Percentiles rank a stretch among this genome's conserved stretches.
Conservation (phyloP, 2,113 vertebrate genomes). For the Caretta caretta region DNA sequence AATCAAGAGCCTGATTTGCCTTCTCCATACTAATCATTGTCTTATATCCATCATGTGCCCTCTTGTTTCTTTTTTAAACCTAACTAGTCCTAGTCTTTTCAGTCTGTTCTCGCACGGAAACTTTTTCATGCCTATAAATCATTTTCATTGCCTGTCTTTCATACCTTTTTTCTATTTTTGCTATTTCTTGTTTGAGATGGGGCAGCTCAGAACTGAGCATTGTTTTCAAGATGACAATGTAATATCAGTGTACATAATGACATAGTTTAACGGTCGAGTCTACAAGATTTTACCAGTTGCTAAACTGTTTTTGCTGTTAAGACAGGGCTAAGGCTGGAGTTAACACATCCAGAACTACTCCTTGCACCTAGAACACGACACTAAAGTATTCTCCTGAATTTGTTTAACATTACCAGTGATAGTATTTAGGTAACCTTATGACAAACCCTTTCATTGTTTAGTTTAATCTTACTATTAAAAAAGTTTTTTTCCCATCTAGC, state of each 20-base stretch:
- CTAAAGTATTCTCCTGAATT: constrained; percentile 7
- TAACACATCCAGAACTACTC: constrained; percentile 48
- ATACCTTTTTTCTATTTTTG: background rate
- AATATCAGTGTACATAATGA: background rate
- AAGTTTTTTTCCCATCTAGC: background rate
- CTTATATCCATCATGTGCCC: background rate
- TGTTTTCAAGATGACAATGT: background rate
- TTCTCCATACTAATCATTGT: background rate
- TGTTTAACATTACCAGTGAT: constrained; percentile 60
- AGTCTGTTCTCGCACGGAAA: background rate
- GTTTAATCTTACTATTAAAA: background rate
- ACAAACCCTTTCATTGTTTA: constrained; percentile 41
- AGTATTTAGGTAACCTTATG: background rate
- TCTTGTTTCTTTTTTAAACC: background rate
- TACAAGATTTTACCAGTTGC: background rate
- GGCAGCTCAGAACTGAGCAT: background rate
- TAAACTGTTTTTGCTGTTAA: constrained; percentile 2
- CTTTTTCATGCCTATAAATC: background rate
- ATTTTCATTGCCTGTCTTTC: constrained; percentile 18
- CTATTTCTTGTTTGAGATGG: constrained; percentile 1
- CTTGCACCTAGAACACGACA: constrained; percentile 24
- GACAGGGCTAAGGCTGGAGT: background rate
- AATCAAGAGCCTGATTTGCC: background rate
- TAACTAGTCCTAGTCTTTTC: background rate
- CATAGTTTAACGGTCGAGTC: too few species aligned